A percentile compares a stretch with the other conserved stretches of the same genome.
These are phyloP conservation scores for Pithys albifrons DNA, from an alignment of 2,113 vertebrate genomes.

Conservation along the genomic window DNA sequence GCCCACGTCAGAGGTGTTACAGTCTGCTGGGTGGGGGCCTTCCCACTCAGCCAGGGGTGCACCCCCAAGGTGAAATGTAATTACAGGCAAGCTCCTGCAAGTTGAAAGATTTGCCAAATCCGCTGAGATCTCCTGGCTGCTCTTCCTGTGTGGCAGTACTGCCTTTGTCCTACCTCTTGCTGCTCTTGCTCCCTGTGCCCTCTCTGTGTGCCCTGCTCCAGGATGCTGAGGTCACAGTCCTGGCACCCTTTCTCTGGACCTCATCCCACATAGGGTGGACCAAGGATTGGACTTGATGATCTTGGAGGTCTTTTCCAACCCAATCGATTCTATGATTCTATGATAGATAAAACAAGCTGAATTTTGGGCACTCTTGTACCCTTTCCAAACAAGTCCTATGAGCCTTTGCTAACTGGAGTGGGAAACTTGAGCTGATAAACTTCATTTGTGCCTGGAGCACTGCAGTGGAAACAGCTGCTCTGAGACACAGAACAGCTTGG, in stretches of 20 bases:
- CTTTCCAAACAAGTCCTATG: neutral
- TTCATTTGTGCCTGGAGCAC: fast-evolving
- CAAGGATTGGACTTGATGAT: too few relatives aligned
- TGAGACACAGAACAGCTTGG: neutral
- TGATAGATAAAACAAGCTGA: neutral
- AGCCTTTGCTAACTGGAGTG: neutral
- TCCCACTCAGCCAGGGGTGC: neutral
- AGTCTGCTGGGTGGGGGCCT: neutral
- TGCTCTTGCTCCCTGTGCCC: neutral
- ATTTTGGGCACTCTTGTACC: neutral
- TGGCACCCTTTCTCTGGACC: fast-evolving
- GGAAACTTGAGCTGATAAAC: neutral
- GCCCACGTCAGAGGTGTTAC: fast-evolving
- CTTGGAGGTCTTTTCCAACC: too few relatives aligned
- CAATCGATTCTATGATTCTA: too few relatives aligned
- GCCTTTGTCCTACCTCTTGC: neutral
- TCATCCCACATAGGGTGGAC: fast-evolving
- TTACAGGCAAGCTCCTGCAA: neutral
- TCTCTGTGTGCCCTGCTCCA: fast-evolving
- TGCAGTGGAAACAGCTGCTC: neutral
- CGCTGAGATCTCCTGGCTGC: neutral
- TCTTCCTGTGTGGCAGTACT: neutral
- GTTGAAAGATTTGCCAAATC: neutral
- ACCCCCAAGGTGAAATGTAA: fast-evolving
- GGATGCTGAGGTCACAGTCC: neutral